phyloP scores from a whole-genome alignment of 2,113 vertebrate genomes.

The Orientallactaga bullata region DNA sequence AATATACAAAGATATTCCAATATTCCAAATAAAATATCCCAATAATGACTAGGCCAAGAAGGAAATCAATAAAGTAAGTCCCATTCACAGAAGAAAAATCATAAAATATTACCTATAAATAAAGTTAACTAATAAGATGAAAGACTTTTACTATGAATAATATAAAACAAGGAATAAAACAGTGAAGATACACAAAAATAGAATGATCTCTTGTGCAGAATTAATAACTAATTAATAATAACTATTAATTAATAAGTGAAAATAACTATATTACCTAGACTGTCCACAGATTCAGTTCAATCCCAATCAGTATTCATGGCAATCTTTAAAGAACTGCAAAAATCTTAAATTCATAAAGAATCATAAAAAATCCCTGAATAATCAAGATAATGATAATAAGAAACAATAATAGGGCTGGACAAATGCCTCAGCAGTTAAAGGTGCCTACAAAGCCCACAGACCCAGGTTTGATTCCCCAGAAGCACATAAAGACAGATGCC shows the following conservation, averaged over 20 bases:
- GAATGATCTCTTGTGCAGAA: not conserved
- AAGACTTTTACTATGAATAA: not conserved
- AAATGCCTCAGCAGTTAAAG: no score
- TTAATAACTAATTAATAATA: no score
- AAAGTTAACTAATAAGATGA: not conserved
- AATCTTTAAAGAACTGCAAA: not conserved
- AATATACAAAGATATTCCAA: not conserved
- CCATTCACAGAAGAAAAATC: not conserved
- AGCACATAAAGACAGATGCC: no score
- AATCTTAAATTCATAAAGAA: not conserved
- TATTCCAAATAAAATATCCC: not conserved
- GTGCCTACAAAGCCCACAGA: no score
- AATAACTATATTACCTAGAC: not conserved
- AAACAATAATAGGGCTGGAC: no score
- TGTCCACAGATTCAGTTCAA: not conserved
- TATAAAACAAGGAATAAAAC: not conserved
- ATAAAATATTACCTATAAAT: not conserved
- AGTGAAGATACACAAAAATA: not conserved
- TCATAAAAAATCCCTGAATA: not conserved
- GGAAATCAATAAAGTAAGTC: not conserved
- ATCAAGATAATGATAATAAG: no score
- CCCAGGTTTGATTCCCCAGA: no score
- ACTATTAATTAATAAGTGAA: no score
- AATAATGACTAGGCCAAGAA: not conserved
- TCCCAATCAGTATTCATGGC: not conserved